These are phyloP conservation scores for Nomia melanderi DNA, from an alignment of 1,140 invertebrate genomes.

Conservation along the genomic window DNA sequence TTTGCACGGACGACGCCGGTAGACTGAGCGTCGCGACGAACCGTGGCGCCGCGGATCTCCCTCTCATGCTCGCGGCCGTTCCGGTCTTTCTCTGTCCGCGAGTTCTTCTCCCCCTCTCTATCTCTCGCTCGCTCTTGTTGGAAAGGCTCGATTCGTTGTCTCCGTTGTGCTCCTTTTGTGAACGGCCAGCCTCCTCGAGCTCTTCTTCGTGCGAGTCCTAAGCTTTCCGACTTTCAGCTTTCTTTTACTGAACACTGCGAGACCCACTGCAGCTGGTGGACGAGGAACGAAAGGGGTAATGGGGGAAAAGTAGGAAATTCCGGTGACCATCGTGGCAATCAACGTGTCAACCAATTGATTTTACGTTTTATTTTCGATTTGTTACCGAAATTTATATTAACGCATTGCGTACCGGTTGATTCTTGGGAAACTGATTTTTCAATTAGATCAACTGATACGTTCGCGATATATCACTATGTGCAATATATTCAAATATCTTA, in stretches of 20 bases:
- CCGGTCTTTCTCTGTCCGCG: constrained; percentile 16
- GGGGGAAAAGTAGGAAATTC: too few relatives aligned
- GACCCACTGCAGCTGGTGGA: too few relatives aligned
- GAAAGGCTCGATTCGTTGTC: not conserved
- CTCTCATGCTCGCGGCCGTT: constrained; percentile 23
- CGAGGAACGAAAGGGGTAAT: too few relatives aligned
- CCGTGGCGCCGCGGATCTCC: constrained; percentile 68
- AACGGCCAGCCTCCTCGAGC: constrained; percentile 1
- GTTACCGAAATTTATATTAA: too few relatives aligned
- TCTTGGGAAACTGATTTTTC: too few relatives aligned
- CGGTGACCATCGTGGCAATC: too few relatives aligned
- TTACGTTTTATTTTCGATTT: too few relatives aligned
- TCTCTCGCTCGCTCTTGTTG: not conserved
- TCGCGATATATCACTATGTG: too few relatives aligned
- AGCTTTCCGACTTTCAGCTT: not conserved
- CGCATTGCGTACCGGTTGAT: too few relatives aligned
- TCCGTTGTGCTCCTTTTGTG: constrained; percentile 6
- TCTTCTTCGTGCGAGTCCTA: not conserved
- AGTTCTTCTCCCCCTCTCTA: constrained; percentile 9
- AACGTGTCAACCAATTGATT: too few relatives aligned
- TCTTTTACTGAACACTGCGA: not conserved
- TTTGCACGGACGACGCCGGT: constrained; percentile 74
- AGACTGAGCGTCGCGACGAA: constrained; percentile 78
- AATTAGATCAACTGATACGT: too few relatives aligned
- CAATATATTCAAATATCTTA: too few relatives aligned